phyloP scores from a whole-genome alignment of 1,140 invertebrate genomes.

The Globodera ellingtonae region DNA sequence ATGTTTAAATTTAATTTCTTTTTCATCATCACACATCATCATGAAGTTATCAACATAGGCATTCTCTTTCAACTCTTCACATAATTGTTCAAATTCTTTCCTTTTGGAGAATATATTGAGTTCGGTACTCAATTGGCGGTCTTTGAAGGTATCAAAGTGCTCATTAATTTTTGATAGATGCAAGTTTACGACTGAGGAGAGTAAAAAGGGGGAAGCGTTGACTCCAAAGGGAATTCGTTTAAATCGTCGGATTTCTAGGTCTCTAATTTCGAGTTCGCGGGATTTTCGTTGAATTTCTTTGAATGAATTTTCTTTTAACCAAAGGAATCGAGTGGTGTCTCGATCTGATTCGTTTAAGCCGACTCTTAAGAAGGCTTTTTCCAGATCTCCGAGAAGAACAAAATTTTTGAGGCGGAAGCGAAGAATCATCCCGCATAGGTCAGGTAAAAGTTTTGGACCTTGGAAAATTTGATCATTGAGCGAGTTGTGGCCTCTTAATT shows the following conservation, averaged over 20 bases:
- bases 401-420: not conserved
- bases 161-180: not conserved
- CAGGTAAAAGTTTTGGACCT: too few relatives aligned
- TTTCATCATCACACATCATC: too few relatives aligned
- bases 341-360: too few relatives aligned
- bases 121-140: not conserved
- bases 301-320: too few relatives aligned
- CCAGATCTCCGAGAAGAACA: too few relatives aligned
- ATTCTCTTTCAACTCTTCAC: not conserved
- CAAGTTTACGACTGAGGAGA: not conserved
- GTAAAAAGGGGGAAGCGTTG: not conserved
- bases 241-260: not conserved
- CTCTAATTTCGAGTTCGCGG: not conserved
- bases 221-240: not conserved
- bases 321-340: too few relatives aligned
- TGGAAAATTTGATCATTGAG: too few relatives aligned
- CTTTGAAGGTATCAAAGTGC: not conserved
- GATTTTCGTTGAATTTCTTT: not conserved
- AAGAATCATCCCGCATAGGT: too few relatives aligned
- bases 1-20: too few relatives aligned
- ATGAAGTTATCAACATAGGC: not conserved
- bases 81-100: not conserved
- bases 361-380: too few relatives aligned
- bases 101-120: not conserved
- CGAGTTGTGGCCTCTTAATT: too few relatives aligned